Evolutionary conservation across 2,888 invertebrate genomes (phyloP), one percentile per base, ranked within the genome.

Genomic region (Rhogogaster chlorosoma): DNA sequence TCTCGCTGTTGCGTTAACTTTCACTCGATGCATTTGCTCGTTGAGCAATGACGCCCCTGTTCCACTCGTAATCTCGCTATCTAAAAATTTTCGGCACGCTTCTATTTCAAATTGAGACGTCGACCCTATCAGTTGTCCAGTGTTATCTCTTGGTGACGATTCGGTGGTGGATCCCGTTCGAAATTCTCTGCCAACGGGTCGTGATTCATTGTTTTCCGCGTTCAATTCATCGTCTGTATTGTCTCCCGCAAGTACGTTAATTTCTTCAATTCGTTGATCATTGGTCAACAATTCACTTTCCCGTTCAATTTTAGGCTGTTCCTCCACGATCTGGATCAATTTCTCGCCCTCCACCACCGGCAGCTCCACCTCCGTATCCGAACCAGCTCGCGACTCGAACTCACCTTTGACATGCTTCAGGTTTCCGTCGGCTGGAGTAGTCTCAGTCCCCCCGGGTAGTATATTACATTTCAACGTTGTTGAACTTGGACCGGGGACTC

Each of bases 151-250:
- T 15, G 26, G n/a, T 26, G 22, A 38, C 38, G 3, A 73, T 38
- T 15, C 22, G 29, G 38, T 42, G 12, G 22, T 84, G 15, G n/a
- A 64, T 22, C 86, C 73, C 7, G 49, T 26, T 36, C 83, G 49
- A 80, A 80, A 61, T 29, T 84, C 75, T 70, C 87, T 87, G 32
- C 70, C 82, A 45, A 78, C 83, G 22, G 77, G 75, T 73, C 84
- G 64, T 84, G 86, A 87, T 42, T 87, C 87, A 83, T 87, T 86
- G 45, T 86, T 84, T 83, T 86, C 86, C 18, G 86, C 85, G 57
- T 85, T 85, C 73, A 86, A 42, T 75, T 85, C 7, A 87, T 86
- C 32, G 10, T 10, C 2, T n/a, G 10, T 7, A 36, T 32, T 2
- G 9, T 26, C 57, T 38, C 26, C 53, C 29, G 36, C 53, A 36